Evolutionary conservation across 2,113 vertebrate genomes (phyloP).

Genomic region (Hemiscyllium ocellatum): DNA sequence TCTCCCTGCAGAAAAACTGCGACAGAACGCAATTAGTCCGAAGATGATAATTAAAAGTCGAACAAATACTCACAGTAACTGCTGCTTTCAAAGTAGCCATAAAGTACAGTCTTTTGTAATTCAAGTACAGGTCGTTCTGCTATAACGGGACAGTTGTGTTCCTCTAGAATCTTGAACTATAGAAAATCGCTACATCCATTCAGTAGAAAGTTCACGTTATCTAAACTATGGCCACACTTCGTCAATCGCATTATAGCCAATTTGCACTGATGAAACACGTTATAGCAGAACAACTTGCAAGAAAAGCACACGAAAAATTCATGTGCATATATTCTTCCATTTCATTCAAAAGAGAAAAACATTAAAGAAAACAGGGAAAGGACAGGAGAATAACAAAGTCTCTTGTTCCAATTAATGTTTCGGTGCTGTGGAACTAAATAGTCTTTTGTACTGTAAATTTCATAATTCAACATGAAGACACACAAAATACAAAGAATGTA

Average conservation of each 20-base stretch:
- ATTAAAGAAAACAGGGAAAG: background rate
- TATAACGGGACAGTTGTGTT: no score
- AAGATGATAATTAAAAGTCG: background rate
- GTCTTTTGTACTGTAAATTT: background rate
- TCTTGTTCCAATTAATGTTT: background rate
- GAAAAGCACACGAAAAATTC: background rate
- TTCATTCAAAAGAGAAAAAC: background rate
- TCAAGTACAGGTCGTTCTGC: no score
- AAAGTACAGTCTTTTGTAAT: background rate
- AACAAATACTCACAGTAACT: background rate
- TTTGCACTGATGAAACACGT: no score
- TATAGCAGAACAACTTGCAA: background rate
- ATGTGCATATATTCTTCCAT: background rate
- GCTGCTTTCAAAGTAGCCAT: background rate
- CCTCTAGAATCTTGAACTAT: no score
- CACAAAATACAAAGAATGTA: background rate
- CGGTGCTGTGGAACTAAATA: background rate
- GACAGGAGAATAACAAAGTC: background rate
- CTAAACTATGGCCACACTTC: no score
- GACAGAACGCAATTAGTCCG: background rate
- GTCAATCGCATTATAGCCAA: no score
- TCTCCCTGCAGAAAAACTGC: background rate
- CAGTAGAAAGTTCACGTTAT: no score
- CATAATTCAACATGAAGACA: background rate
- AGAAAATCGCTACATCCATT: no score